A percentile compares a stretch with the other conserved stretches of the same genome.
These are phyloP conservation scores for Synergus umbraculus DNA, from an alignment of 2,888 invertebrate species.

Conservation along the genomic window DNA sequence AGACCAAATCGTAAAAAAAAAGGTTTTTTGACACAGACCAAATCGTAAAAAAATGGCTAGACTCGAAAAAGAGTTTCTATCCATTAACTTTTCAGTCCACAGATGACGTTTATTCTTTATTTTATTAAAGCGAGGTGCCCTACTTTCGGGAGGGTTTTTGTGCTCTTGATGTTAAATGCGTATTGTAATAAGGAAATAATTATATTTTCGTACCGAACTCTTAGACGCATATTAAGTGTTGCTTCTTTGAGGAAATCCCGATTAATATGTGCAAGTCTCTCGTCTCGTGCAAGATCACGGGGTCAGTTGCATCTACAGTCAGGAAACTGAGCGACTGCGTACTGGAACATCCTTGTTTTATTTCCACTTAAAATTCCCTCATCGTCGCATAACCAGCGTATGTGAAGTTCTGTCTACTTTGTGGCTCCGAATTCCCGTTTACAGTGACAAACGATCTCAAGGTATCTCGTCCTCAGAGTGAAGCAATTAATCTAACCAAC, in stretches of 20 bases:
- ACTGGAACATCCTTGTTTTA: slow-evolving; percentile 22
- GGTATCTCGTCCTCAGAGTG: background rate
- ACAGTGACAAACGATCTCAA: background rate
- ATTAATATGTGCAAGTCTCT: slow-evolving; percentile 15
- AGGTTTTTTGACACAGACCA: no score
- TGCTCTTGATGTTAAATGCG: background rate
- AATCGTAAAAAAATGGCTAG: no score
- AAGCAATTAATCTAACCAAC: background rate
- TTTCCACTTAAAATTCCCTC: slow-evolving; percentile 28
- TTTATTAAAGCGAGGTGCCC: background rate
- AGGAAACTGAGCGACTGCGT: slow-evolving; percentile 41
- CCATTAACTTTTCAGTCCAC: background rate
- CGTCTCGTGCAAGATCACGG: slow-evolving; percentile 40
- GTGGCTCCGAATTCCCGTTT: background rate
- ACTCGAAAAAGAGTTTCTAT: no score
- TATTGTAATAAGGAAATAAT: background rate
- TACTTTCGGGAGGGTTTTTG: background rate
- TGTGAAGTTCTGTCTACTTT: background rate
- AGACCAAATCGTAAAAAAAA: no score
- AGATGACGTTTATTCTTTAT: background rate
- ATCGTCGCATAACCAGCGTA: background rate
- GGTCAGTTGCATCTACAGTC: slow-evolving; percentile 49
- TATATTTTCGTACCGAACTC: background rate
- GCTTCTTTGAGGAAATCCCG: background rate
- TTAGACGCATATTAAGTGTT: background rate